These are phyloP conservation scores for Dinothrombium tinctorium DNA, from an alignment of 1,140 invertebrate genomes.

Conservation along the genomic window DNA sequence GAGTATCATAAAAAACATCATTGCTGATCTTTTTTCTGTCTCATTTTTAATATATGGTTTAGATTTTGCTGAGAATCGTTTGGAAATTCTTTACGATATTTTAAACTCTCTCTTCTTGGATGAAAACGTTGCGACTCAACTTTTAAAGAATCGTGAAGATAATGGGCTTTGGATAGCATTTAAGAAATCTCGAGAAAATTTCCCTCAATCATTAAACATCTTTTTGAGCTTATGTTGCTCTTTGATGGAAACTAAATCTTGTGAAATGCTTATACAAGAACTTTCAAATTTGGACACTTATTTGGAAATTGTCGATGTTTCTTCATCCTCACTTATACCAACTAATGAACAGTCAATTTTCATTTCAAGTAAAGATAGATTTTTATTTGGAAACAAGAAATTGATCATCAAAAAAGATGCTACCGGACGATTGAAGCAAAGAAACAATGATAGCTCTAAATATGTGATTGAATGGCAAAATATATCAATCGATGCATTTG, in stretches of 20 bases:
- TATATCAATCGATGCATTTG: conserved; percentile 1
- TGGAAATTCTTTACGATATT: too few species aligned
- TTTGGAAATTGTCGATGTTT: conserved; percentile 1
- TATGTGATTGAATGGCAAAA: conserved; percentile 6
- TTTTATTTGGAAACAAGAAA: not conserved
- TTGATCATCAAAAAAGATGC: conserved; percentile 2
- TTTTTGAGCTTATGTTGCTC: too few species aligned
- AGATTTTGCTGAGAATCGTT: too few species aligned
- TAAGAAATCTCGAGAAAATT: too few species aligned
- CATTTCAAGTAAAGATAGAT: not conserved
- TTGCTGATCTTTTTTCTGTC: conserved; percentile 2
- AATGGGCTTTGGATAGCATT: too few species aligned
- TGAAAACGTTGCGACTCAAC: too few species aligned
- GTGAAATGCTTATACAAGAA: too few species aligned
- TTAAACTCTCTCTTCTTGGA: too few species aligned
- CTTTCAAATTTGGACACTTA: too few species aligned
- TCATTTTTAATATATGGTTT: conserved; percentile 5
- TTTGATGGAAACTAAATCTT: too few species aligned
- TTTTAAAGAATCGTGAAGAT: too few species aligned
- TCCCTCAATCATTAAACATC: too few species aligned
- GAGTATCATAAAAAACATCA: conserved; percentile 5
- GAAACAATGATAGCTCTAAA: not conserved
- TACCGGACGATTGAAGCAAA: not conserved
- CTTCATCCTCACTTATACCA: not conserved
- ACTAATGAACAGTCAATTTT: not conserved